Base-by-base conservation (phyloP, 2,113 vertebrate species). In the Ctenomys sociabilis region DNA sequence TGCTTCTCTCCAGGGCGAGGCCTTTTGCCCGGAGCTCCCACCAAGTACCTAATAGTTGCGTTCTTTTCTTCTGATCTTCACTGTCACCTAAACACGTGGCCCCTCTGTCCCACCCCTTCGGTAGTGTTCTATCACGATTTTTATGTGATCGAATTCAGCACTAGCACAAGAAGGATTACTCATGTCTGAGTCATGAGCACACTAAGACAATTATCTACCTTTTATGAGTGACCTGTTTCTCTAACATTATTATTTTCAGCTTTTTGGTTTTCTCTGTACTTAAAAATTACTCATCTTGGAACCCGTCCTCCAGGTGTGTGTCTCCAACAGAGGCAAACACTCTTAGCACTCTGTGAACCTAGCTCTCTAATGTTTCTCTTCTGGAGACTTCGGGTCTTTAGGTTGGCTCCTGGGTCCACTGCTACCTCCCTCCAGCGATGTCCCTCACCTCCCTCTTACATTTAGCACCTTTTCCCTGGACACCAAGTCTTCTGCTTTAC, bases 401-500 rank as follows among this genome's bases (percentile, higher is more conserved):
- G 0, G 30, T 7, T 2, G 4, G 9, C 17, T 49, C 83, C 66
- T 19, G 40, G 17, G 30, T 37, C 87, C 40, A 7, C 32, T 13
- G 78, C 73, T 37, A 7, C n/a, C 11, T 40, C 21, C 45, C 26
- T 57, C n/a, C 72, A 26, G 17, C 40, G 37, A 7, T n/a, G 37
- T 35, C 35, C 32, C n/a, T 54, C 1, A 3, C 1, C 59, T 4
- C 32, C 22, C 8, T 57, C 37, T 63, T n/a, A 21, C 1, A 2
- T 19, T 32, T 1, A 54, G 19, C 22, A 22, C 57, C 30, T 95
- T 40, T 11, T 91, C 90, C 87, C 77, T 72, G 4, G 52, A 94
- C 77, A 83, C 63, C 66, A n/a, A 61, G 40, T 32, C 84, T 5
- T 85, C 32, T 24, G 84, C 3, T 92, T 94, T 92, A n/a, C 86